Percentiles rank a stretch among this genome's conserved stretches.
These are phyloP conservation scores for Philonicus albiceps DNA, from an alignment of 2,888 invertebrate genomes.

Conservation along the genomic window DNA sequence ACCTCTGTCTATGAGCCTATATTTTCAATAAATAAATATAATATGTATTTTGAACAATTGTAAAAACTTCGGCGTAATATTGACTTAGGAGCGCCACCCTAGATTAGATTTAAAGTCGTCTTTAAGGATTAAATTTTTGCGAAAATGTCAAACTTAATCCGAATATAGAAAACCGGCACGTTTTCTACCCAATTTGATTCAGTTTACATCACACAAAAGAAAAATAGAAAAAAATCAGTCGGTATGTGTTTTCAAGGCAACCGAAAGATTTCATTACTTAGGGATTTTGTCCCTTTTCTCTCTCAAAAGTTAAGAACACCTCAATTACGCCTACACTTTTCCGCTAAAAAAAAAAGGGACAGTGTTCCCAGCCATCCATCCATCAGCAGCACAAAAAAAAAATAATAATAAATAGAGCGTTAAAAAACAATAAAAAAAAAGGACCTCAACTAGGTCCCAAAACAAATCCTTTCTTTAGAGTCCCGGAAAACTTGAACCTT, in stretches of 20 bases:
- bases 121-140: neutral
- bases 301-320: neutral
- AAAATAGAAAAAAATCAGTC: neutral
- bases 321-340: neutral
- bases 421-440: neutral
- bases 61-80: no score
- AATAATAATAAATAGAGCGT: neutral
- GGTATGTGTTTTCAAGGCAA: neutral
- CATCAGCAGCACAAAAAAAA: neutral
- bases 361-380: neutral
- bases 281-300: neutral
- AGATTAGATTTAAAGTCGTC: neutral
- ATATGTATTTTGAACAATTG: no score
- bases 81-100: neutral
- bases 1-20: no score
- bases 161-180: neutral
- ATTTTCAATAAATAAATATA: no score
- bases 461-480: neutral
- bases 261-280: neutral
- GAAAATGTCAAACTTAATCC: neutral
- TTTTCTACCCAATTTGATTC: neutral
- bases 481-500: neutral
- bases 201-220: neutral
- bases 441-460: neutral
- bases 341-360: neutral